Percentiles rank a stretch among this genome's conserved stretches.
phyloP scores from a whole-genome alignment of 53 echinoderm and acorn worm genomes.

The Apostichopus leukothele region DNA sequence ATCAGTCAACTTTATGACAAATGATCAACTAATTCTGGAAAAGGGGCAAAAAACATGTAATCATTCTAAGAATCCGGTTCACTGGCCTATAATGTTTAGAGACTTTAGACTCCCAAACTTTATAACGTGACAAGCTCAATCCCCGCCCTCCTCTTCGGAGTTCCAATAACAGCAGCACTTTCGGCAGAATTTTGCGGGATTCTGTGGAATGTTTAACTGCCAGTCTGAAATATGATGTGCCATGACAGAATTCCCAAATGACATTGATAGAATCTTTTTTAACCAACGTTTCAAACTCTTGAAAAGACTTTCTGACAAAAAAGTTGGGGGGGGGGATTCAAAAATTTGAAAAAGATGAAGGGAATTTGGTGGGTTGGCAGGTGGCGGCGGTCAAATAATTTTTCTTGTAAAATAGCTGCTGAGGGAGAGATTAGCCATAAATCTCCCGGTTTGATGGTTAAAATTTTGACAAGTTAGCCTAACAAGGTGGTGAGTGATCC shows the following conservation, averaged over 20 bases:
- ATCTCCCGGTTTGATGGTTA: constrained; percentile 25
- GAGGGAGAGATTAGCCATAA: constrained; percentile 39
- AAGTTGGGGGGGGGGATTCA: background rate
- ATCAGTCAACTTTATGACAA: no score
- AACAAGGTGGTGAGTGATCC: constrained; percentile 47
- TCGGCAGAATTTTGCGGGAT: background rate
- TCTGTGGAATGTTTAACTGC: constrained; percentile 11
- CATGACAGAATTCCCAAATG: constrained; percentile 35
- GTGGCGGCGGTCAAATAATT: constrained; percentile 31
- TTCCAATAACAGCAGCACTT: background rate
- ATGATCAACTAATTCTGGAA: no score
- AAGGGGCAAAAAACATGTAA: background rate
- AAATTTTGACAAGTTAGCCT: constrained; percentile 39
- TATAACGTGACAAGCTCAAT: background rate
- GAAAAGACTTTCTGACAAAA: background rate
- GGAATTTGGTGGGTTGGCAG: constrained; percentile 14
- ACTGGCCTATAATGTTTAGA: background rate
- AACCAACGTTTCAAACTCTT: no score
- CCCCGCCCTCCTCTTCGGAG: background rate
- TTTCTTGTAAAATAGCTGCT: constrained; percentile 1
- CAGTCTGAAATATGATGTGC: constrained; percentile 22
- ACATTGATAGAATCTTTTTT: constrained; percentile 24
- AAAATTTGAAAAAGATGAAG: background rate
- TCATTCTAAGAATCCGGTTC: background rate
- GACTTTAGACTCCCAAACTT: background rate